These are phyloP conservation scores for Ciconia nigra DNA, from an alignment of 2,797 vertebrate genomes.

Conservation along the genomic window DNA sequence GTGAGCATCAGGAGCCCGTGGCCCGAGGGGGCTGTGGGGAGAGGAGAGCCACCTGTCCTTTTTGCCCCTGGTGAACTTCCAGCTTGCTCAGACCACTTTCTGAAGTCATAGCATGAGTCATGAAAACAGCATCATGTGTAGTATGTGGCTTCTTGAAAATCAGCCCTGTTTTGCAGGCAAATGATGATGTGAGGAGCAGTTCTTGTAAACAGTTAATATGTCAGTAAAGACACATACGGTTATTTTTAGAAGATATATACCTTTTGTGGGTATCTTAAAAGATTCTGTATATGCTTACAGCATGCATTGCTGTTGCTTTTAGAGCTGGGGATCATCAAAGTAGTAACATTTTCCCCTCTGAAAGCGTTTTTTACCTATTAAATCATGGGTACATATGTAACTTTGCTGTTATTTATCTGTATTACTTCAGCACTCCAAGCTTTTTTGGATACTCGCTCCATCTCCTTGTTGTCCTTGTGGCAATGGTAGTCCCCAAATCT, in stretches of 20 bases:
- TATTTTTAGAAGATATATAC: background rate
- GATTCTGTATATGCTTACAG: background rate
- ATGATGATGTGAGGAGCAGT: background rate
- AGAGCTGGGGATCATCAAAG: background rate
- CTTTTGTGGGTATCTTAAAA: background rate
- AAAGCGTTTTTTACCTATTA: background rate
- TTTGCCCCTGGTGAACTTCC: background rate
- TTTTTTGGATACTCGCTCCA: background rate
- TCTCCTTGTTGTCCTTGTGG: background rate
- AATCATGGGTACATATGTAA: background rate
- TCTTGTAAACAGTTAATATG: background rate
- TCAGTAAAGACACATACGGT: fast-evolving
- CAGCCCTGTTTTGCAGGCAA: background rate
- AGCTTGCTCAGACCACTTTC: background rate
- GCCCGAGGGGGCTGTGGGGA: background rate
- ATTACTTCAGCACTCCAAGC: background rate
- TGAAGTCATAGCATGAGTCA: background rate
- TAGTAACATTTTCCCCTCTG: background rate
- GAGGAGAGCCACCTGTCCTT: background rate
- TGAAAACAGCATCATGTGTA: background rate
- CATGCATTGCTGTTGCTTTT: background rate
- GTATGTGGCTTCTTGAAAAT: background rate
- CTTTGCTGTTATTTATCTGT: background rate
- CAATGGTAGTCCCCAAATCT: background rate
- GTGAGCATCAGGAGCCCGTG: background rate